phyloP scores from a whole-genome alignment of 2,888 invertebrate genomes.

The Aleiodes testaceus region DNA sequence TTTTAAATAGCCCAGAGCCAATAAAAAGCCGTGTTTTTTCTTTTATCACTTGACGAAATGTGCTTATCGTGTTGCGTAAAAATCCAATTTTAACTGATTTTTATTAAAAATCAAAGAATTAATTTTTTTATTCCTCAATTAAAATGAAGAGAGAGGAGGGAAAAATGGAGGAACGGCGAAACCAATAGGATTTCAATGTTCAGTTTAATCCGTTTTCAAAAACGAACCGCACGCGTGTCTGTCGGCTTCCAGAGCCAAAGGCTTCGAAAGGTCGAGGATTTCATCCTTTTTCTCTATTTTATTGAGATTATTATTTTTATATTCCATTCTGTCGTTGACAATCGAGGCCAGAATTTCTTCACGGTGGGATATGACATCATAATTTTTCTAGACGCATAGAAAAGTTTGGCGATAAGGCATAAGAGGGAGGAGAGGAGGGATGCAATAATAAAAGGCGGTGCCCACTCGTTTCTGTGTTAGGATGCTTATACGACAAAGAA shows the following conservation, averaged over 20 bases:
- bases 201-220: constrained; percentile 41
- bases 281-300: constrained; percentile 19
- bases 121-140: background rate
- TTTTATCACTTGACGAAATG: no score
- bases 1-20: background rate
- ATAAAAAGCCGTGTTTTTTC: no score
- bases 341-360: constrained; percentile 33
- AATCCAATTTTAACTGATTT: no score
- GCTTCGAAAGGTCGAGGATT: constrained; percentile 35
- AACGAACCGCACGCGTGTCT: constrained; percentile 34
- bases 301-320: background rate
- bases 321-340: constrained; percentile 32
- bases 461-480: constrained; percentile 36
- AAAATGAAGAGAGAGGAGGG: background rate
- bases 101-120: background rate
- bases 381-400: constrained; percentile 37
- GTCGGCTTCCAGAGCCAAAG: constrained; percentile 30
- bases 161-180: constrained; percentile 21
- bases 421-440: constrained; percentile 50
- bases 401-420: background rate
- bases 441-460: constrained; percentile 48
- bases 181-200: constrained; percentile 35
- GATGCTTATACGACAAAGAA: constrained; percentile 44
- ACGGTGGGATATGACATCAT: constrained; percentile 40
- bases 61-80: no score